Conservation (phyloP, 1,140 invertebrate species). For the Drosophila carrolli region DNA sequence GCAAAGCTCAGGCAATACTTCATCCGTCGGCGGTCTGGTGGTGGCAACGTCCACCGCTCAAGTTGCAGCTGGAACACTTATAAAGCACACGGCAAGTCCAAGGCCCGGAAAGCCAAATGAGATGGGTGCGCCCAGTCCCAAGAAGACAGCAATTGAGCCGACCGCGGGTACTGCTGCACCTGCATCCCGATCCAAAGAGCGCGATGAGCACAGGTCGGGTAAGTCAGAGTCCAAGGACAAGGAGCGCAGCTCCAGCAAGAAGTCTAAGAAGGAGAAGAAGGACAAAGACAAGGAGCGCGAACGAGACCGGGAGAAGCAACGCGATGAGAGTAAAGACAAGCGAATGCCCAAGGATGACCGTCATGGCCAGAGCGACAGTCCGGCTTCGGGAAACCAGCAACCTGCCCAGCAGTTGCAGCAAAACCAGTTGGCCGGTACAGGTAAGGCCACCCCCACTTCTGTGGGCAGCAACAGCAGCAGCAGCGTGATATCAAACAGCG, state of each 20-base stretch:
- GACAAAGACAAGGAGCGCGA: constrained; percentile 85
- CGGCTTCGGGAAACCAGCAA: constrained; percentile 17
- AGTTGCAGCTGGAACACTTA: constrained; percentile 13
- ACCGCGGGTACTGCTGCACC: constrained; percentile 5
- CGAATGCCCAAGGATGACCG: constrained; percentile 76
- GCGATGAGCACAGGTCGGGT: constrained; percentile 82
- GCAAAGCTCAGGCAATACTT: constrained; percentile 77
- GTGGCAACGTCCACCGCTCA: neutral
- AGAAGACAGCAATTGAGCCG: constrained; percentile 42
- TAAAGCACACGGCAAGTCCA: constrained; percentile 88
- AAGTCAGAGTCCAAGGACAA: constrained; percentile 84
- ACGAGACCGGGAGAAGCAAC: constrained; percentile 79
- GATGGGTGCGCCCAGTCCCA: constrained; percentile 60
- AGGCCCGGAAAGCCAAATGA: constrained; percentile 57
- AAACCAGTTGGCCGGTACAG: constrained; percentile 31
- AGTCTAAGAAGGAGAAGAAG: constrained; percentile 85
- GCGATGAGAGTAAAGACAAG: constrained; percentile 83
- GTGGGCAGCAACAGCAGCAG: constrained; percentile 61
- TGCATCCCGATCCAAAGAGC: constrained; percentile 63
- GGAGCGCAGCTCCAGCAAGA: constrained; percentile 86
- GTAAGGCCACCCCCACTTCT: constrained; percentile 68
- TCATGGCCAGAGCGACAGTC: constrained; percentile 51
- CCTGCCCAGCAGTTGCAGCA: constrained; percentile 15
- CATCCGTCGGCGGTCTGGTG: constrained; percentile 3
- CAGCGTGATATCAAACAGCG: constrained; percentile 36